Percentiles rank a stretch among this genome's conserved stretches.
phyloP scores from a whole-genome alignment of 2,797 vertebrate species.

The Anguilla pacifica region DNA sequence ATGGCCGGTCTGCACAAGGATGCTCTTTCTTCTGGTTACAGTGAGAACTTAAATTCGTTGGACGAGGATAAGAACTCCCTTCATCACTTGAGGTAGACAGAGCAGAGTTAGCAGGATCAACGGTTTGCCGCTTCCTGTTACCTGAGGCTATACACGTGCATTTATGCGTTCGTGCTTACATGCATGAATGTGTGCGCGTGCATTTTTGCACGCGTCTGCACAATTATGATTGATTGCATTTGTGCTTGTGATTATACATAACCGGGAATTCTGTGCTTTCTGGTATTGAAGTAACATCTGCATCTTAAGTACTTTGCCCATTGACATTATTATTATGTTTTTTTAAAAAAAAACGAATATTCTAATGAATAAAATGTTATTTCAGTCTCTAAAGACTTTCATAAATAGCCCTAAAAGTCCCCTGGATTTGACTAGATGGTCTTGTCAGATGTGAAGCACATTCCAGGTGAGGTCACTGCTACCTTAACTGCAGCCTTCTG shows the following conservation, averaged over 20 bases:
- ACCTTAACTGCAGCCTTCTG: not conserved
- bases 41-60: no score
- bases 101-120: no score
- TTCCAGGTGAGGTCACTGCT: not conserved
- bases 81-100: no score
- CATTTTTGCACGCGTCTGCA: not conserved
- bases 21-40: no score
- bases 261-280: not conserved
- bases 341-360: not conserved
- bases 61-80: no score
- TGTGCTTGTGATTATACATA: not conserved
- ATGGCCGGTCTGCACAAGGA: no score
- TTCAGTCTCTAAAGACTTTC: no score
- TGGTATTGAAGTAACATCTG: not conserved
- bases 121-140: no score
- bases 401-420: not conserved
- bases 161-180: not conserved
- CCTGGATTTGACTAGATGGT: not conserved
- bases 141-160: no score
- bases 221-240: not conserved
- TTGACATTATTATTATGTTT: not conserved
- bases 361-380: no score
- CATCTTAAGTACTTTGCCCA: not conserved
- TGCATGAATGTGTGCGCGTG: not conserved
- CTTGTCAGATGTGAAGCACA: not conserved